These are phyloP conservation scores for Ciona savignyi DNA, from an alignment of 23 tunicate genomes.

Conservation along the genomic window DNA sequence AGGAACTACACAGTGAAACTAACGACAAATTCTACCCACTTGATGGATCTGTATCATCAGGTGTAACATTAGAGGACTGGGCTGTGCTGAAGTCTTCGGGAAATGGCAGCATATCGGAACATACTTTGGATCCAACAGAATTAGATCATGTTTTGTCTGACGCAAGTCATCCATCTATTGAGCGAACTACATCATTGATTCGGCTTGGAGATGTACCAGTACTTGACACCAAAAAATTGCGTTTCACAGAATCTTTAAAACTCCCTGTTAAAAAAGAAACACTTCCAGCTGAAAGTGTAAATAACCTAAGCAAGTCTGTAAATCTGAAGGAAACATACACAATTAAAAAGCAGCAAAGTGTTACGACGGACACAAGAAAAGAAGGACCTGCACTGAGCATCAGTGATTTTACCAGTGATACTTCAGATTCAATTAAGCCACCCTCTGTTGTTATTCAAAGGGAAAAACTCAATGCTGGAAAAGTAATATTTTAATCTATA, in stretches of 20 bases:
- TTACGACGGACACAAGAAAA: conserved; percentile 9
- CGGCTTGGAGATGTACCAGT: conserved; percentile 4
- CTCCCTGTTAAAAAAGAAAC: not conserved
- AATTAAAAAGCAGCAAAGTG: not conserved
- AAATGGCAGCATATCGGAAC: conserved; percentile 26
- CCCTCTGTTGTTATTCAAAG: conserved; percentile 3
- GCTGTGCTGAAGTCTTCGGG: conserved; percentile 7
- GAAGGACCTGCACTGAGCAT: conserved; percentile 35
- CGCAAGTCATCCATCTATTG: not conserved
- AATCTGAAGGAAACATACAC: not conserved
- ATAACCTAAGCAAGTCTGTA: not conserved
- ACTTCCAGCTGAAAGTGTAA: not conserved
- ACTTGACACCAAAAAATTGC: not conserved
- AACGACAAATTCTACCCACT: not conserved
- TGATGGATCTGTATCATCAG: not conserved
- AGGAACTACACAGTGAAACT: not conserved
- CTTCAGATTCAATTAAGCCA: conserved; percentile 10
- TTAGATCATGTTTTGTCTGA: not conserved
- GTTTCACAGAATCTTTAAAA: not conserved
- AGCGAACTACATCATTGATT: conserved; percentile 3
- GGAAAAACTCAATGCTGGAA: not conserved
- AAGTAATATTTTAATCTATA: too few relatives aligned
- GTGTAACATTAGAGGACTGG: conserved; percentile 6
- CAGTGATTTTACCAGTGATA: conserved; percentile 43
- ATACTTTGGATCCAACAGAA: conserved; percentile 21